These are phyloP conservation scores for Choristoneura fumiferana DNA, from an alignment of 1,140 invertebrate species.

Conservation along the genomic window DNA sequence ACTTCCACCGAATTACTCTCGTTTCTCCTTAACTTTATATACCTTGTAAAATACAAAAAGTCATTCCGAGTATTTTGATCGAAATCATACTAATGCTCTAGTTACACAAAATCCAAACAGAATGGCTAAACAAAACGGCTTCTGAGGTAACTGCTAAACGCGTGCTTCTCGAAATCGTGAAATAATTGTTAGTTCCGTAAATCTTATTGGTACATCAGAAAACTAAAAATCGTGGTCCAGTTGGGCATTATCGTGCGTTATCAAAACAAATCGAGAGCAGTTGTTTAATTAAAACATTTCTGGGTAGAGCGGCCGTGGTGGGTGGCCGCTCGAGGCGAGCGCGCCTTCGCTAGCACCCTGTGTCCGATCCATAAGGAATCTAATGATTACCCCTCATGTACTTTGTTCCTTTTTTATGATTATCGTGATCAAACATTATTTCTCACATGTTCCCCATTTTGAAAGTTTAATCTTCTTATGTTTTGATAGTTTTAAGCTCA, in stretches of 20 bases:
- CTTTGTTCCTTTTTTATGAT: constrained; percentile 35
- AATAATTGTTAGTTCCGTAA: constrained; percentile 30
- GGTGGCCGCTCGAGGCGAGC: constrained; percentile 37
- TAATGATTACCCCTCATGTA: constrained; percentile 42
- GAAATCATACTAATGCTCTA: too few species aligned
- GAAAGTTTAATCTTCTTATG: too few species aligned
- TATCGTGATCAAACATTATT: constrained; percentile 31
- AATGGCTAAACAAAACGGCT: background rate
- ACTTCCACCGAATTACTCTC: background rate
- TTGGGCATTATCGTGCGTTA: constrained; percentile 30
- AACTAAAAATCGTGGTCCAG: constrained; percentile 27
- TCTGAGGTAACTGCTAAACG: constrained; percentile 25
- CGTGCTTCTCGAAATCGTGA: constrained; percentile 27
- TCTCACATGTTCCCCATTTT: constrained; percentile 14
- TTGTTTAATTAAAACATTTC: constrained; percentile 47
- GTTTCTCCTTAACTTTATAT: too few species aligned
- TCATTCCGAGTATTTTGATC: too few species aligned
- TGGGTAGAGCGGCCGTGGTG: constrained; percentile 32
- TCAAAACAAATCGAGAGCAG: constrained; percentile 40
- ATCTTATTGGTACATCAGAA: constrained; percentile 30
- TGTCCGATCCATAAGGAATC: constrained; percentile 29
- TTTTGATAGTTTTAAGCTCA: background rate
- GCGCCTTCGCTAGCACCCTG: constrained; percentile 23
- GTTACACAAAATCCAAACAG: background rate
- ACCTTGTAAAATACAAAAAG: too few species aligned